These are phyloP conservation scores for Parotia lawesii DNA, from an alignment of 2,113 vertebrate species.

Conservation along the genomic window DNA sequence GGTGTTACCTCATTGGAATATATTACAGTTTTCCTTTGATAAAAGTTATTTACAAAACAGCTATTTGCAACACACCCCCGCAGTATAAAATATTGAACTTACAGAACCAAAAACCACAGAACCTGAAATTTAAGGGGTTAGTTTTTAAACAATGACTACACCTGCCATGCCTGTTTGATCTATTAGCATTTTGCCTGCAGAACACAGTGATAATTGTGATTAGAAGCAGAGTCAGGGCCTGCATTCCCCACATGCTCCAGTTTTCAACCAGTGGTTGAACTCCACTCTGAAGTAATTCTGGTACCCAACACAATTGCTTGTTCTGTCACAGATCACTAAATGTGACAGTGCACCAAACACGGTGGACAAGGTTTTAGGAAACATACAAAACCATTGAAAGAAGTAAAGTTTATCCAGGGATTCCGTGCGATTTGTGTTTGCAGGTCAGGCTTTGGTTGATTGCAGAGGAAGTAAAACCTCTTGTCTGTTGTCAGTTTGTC, in stretches of 20 bases:
- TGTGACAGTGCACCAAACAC: neutral
- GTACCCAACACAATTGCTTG: neutral
- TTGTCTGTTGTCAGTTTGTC: neutral
- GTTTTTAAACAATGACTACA: neutral
- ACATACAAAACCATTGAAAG: neutral
- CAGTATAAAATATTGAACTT: neutral
- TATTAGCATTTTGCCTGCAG: neutral
- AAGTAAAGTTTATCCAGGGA: neutral
- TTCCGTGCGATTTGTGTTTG: neutral
- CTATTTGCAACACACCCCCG: neutral
- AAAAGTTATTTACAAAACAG: neutral
- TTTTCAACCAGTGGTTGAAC: neutral
- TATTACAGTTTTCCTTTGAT: neutral
- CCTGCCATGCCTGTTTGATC: neutral
- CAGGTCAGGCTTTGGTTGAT: neutral
- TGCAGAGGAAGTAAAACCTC: neutral
- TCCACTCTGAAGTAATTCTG: neutral
- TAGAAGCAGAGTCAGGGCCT: neutral
- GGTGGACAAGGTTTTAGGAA: neutral
- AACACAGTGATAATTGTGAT: neutral
- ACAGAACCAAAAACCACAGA: neutral
- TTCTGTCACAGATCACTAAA: neutral
- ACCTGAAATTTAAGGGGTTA: neutral
- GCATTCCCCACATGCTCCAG: neutral
- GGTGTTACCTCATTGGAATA: neutral